A percentile compares a stretch with the other conserved stretches of the same genome.
Evolutionary conservation across 1,140 invertebrate genomes (phyloP).

Genomic region (Rhagoletis zephyria): DNA sequence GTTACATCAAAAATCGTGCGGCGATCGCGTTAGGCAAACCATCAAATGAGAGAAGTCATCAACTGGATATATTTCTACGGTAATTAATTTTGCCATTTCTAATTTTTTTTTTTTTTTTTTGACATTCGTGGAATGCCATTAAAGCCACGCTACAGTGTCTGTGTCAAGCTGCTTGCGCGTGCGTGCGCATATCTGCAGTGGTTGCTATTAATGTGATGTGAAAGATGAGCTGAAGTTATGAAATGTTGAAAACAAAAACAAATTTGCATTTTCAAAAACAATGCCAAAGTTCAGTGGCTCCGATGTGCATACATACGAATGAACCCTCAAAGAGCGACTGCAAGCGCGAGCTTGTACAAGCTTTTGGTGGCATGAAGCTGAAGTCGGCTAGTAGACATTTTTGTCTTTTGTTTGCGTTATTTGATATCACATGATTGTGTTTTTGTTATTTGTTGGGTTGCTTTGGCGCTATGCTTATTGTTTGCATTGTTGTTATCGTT

Average conservation of each 20-base stretch:
- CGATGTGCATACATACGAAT: not conserved
- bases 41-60: not conserved
- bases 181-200: not conserved
- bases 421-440: constrained; percentile 17
- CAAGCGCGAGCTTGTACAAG: not conserved
- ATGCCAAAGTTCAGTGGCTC: constrained; percentile 48
- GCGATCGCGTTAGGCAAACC: too few species aligned
- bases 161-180: too few species aligned
- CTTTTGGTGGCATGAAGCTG: not conserved
- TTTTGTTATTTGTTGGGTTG: not conserved
- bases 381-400: constrained; percentile 14
- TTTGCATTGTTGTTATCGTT: constrained; percentile 23
- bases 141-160: not conserved
- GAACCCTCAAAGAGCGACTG: not conserved
- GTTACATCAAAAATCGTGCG: too few species aligned
- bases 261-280: constrained; percentile 23
- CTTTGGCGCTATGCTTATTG: not conserved
- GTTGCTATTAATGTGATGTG: not conserved
- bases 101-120: not conserved
- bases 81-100: not conserved
- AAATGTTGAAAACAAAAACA: not conserved
- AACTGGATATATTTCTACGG: not conserved
- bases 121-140: not conserved
- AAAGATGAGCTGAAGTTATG: not conserved
- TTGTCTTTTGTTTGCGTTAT: not conserved